Conservation (phyloP, 2,797 vertebrate species). For the Carduelis carduelis region DNA sequence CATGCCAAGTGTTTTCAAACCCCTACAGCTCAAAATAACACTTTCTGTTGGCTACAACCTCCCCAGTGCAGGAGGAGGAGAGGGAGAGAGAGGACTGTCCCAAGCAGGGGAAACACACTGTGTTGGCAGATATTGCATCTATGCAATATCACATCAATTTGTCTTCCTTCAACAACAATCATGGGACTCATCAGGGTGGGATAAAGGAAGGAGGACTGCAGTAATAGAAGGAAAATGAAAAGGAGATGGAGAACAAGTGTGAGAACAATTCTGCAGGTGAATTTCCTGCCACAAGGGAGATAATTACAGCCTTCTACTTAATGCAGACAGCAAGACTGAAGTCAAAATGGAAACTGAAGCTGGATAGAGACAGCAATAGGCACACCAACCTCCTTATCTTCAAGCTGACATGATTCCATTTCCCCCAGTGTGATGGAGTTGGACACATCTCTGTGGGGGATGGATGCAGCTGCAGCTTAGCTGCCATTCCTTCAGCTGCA, state of each 20-base stretch:
- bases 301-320: not conserved
- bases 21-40: not conserved
- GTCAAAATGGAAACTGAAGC: not conserved
- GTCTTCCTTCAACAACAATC: not conserved
- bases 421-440: not conserved
- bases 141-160: not conserved
- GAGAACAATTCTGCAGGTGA: not conserved
- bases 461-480: not conserved
- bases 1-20: not conserved
- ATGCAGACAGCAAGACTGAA: not conserved
- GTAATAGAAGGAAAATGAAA: not conserved
- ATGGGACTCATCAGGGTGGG: not conserved
- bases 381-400: not conserved
- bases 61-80: not conserved
- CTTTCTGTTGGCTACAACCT: not conserved
- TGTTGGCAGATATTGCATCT: not conserved
- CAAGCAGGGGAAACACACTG: not conserved
- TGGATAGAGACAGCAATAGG: not conserved
- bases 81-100: not conserved
- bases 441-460: not conserved
- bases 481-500: not conserved
- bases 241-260: not conserved
- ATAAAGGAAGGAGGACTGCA: not conserved
- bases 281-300: not conserved
- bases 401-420: fast-evolving